These are phyloP conservation scores for Hypsopygia costalis DNA, from an alignment of 2,888 invertebrate genomes.

Conservation along the genomic window DNA sequence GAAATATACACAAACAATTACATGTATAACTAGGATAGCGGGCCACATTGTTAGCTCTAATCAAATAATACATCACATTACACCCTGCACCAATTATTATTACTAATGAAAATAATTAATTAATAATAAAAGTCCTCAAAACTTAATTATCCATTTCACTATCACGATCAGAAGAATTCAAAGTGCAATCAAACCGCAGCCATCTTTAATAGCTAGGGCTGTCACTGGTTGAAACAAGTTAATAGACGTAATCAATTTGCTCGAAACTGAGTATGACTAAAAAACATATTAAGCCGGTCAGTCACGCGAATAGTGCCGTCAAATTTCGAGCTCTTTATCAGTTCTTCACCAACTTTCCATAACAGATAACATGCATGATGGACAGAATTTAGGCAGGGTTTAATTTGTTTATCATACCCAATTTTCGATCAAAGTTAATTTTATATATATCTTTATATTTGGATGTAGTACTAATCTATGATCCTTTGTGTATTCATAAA, in stretches of 20 bases:
- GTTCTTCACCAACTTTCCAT: slow-evolving; percentile 13
- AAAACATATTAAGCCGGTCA: slow-evolving; percentile 46
- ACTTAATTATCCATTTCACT: slow-evolving; percentile 14
- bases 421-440: neutral
- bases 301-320: slow-evolving; percentile 62
- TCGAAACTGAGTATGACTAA: slow-evolving; percentile 44
- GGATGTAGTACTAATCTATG: no score
- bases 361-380: slow-evolving; percentile 9
- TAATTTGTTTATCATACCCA: neutral
- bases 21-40: neutral
- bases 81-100: slow-evolving; percentile 10
- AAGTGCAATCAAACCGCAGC: slow-evolving; percentile 21
- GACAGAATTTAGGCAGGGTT: neutral
- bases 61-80: neutral
- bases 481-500: no score
- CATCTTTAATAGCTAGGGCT: slow-evolving; percentile 46
- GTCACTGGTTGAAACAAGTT: slow-evolving; percentile 56
- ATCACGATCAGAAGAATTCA: slow-evolving; percentile 12
- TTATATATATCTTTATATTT: no score
- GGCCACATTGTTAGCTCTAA: neutral
- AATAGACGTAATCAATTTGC: slow-evolving; percentile 64
- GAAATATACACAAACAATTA: neutral
- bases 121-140: slow-evolving; percentile 10
- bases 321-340: slow-evolving; percentile 41
- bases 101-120: slow-evolving; percentile 11